Base-by-base conservation (phyloP, 1,140 invertebrate species). In the Nasonia longicornis region DNA sequence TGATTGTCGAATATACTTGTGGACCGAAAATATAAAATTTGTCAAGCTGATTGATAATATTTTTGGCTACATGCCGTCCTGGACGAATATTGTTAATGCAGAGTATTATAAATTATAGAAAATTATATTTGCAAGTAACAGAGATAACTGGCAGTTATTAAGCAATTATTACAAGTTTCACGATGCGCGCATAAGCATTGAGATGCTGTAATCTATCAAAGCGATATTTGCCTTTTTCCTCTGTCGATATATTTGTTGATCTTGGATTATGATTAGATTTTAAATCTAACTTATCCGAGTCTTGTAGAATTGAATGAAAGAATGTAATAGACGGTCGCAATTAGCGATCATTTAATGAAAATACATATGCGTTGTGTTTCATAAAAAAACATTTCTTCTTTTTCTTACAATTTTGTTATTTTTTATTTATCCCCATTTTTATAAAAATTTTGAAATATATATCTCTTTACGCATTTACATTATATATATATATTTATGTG, bases 61-160 rank as follows among this genome's bases (percentile, higher is more conserved):
- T 82, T 82, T 82, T 82, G 81, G 81, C 77, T 82, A 76, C 48
- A 79, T 82, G 81, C 81, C 81, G 81, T 82, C 81, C 81, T 79
- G 81, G 81, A 79, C 66, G 71, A 82, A 75, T 64, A 82, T 79
- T 82, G 76, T 79, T 82, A 82, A 82, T 82, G 81, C 76, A 82
- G 77, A 82, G 81, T 82, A 82, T 82, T 82, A 82, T 79, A 76
- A 82, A 82, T 79, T 79, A 82, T 82, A 82, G 64, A 82, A 82
- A 82, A 79, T 79, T 82, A 82, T 79, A 82, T 82, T 82, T 82
- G 77, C 77, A 82, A 75, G 26, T 82, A 82, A 82, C 81, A 79
- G 72, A 75, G 77, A 74, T 20, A 66, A 70, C 20, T 75, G 76
- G 77, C 71, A 82, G 72, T 82, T 82, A 75, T 79, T 14, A 79